Evolutionary conservation across 2,888 invertebrate species (phyloP).

Genomic region (Syrphus vitripennis): DNA sequence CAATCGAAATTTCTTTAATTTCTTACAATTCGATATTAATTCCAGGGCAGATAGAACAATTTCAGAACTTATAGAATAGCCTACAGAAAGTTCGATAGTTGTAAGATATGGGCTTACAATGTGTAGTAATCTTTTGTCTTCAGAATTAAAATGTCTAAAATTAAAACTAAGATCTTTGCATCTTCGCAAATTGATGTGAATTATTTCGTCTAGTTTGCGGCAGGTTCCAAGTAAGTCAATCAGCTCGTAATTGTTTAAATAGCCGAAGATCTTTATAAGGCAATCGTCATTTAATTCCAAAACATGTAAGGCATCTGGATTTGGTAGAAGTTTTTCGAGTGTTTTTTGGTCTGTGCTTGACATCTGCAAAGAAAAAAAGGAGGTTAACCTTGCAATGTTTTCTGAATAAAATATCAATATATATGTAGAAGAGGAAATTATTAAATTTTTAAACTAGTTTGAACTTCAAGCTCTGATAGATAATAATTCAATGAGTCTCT

Average conservation of each 20-base stretch:
- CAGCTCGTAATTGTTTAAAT: conserved; percentile 40
- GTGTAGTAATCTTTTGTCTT: conserved; percentile 19
- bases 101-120: conserved; percentile 2
- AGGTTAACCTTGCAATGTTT: too few relatives aligned
- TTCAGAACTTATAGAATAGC: conserved; percentile 42
- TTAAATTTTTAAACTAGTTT: too few relatives aligned
- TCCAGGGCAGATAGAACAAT: conserved; percentile 17
- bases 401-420: too few relatives aligned
- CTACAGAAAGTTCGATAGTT: conserved; percentile 28
- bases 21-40: conserved; percentile 8
- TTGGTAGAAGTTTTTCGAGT: not conserved
- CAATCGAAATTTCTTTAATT: conserved; percentile 23
- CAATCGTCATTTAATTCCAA: conserved; percentile 56
- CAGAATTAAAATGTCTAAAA: conserved; percentile 32
- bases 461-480: too few relatives aligned
- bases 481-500: too few relatives aligned
- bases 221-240: conserved; percentile 35
- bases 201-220: conserved; percentile 47
- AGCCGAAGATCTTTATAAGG: conserved; percentile 55
- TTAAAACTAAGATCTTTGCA: conserved; percentile 43
- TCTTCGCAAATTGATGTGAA: conserved; percentile 42
- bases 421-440: too few relatives aligned
- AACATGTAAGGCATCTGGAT: not conserved
- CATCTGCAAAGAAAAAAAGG: conserved; percentile 23
- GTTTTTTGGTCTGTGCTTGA: not conserved